A percentile compares a stretch with the other conserved stretches of the same genome.
Conservation (phyloP, 1,140 invertebrate species). For the Hyphantria cunea region DNA sequence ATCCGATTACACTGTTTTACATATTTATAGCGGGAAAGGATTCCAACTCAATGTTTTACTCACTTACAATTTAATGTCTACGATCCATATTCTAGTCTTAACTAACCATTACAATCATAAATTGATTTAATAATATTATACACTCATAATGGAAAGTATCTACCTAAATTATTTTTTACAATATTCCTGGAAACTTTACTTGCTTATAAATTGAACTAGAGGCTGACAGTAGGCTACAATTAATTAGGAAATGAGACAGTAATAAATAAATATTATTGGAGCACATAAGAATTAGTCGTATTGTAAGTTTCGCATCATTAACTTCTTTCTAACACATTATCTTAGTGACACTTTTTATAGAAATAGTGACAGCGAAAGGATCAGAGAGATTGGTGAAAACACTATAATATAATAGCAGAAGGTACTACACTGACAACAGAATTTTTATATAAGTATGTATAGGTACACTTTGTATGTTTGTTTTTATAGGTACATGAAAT, state of each 20-base stretch:
- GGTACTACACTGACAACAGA: background rate
- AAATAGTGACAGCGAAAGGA: conserved; percentile 68
- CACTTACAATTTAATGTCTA: conserved; percentile 44
- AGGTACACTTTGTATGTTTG: conserved; percentile 37
- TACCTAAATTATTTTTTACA: conserved; percentile 44
- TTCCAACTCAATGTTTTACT: conserved; percentile 28
- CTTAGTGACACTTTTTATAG: conserved; percentile 40
- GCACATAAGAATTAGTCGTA: conserved; percentile 11
- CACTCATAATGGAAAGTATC: conserved; percentile 51
- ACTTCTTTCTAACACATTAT: conserved; percentile 18
- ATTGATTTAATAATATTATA: conserved; percentile 41
- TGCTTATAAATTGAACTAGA: conserved; percentile 35
- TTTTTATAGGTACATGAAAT: conserved; percentile 58
- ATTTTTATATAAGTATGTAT: background rate
- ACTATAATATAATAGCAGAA: conserved; percentile 38
- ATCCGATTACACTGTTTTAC: conserved; percentile 47
- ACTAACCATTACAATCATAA: conserved; percentile 40
- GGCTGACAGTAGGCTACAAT: conserved; percentile 29
- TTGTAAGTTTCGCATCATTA: conserved; percentile 14
- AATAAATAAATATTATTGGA: conserved; percentile 39
- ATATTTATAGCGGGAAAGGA: conserved; percentile 28
- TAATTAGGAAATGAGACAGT: conserved; percentile 19
- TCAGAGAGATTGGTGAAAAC: conserved; percentile 45
- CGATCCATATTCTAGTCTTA: conserved; percentile 41
- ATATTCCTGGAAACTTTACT: conserved; percentile 21